Evolutionary conservation across 1,140 invertebrate species (phyloP).

Genomic region (Cotesia glomerata): DNA sequence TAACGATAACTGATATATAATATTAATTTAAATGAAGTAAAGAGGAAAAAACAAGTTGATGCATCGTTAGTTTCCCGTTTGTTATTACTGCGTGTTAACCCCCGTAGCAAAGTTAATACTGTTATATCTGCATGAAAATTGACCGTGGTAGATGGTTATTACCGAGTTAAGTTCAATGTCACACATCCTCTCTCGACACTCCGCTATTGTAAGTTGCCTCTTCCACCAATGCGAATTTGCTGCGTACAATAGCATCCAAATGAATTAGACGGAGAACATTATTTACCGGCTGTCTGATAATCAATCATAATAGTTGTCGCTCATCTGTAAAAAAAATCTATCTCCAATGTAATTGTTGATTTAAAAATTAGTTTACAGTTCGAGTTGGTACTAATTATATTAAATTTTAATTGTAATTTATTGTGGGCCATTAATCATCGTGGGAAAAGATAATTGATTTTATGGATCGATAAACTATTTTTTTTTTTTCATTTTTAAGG

Average conservation of each 20-base stretch:
- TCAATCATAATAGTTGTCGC: slow-evolving; percentile 24
- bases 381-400: background rate
- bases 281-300: slow-evolving; percentile 13
- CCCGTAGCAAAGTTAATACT: background rate
- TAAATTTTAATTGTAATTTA: no score
- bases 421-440: no score
- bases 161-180: slow-evolving; percentile 60
- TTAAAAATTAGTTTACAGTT: background rate
- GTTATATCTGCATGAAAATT: slow-evolving; percentile 26
- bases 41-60: slow-evolving; percentile 3
- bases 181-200: slow-evolving; percentile 41
- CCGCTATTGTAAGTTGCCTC: background rate
- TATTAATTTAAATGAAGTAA: background rate
- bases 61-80: background rate
- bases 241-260: background rate
- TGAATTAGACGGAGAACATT: background rate
- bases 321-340: background rate
- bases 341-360: background rate
- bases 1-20: background rate
- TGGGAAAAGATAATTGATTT: no score
- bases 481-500: no score
- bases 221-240: background rate
- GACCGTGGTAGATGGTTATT: slow-evolving; percentile 45
- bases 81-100: background rate
- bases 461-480: no score